phyloP scores from a whole-genome alignment of 2,797 vertebrate species.

The Florisuga fusca region DNA sequence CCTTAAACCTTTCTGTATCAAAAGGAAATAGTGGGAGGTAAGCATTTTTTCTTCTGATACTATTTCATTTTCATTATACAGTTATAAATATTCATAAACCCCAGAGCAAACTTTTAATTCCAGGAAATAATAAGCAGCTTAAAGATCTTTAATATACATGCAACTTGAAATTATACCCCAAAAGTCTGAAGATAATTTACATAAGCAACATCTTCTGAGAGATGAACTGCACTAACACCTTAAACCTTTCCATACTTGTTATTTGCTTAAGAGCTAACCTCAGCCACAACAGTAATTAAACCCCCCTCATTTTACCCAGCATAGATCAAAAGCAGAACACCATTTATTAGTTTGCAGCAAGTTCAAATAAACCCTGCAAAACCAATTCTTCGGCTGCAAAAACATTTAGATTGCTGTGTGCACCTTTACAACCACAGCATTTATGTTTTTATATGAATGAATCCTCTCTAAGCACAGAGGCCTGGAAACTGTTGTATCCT shows the following conservation, averaged over 20 bases:
- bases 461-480: background rate
- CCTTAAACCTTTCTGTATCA: background rate
- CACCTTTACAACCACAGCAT: background rate
- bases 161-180: background rate
- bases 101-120: background rate
- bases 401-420: background rate
- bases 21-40: background rate
- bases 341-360: accelerated
- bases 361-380: background rate
- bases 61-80: background rate
- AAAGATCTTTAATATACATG: background rate
- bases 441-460: background rate
- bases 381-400: background rate
- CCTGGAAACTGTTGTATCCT: background rate
- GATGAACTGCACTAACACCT: background rate
- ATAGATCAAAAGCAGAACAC: background rate
- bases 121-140: background rate
- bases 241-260: accelerated
- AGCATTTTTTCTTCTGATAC: background rate
- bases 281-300: background rate
- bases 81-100: background rate
- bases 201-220: background rate
- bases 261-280: background rate
- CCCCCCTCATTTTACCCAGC: background rate
- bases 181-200: background rate